Conservation (phyloP, 2,888 invertebrate species). For the Lymantria dispar region DNA sequence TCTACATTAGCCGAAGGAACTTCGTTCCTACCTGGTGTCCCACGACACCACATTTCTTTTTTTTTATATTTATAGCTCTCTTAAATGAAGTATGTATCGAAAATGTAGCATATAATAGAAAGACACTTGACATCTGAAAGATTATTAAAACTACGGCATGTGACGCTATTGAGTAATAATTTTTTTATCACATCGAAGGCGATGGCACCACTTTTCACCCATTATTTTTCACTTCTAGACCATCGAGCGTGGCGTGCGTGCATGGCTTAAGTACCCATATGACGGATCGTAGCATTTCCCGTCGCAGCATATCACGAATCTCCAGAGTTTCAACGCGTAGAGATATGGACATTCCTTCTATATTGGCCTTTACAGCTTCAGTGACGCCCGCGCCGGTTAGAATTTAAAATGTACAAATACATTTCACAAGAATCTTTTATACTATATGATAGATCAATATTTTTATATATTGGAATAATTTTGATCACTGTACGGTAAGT, state of each 20-base stretch:
- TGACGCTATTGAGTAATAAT: too few species aligned
- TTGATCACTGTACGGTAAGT: too few species aligned
- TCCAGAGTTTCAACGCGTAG: slow-evolving; percentile 68
- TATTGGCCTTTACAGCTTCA: slow-evolving; percentile 62
- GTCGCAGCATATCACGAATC: slow-evolving; percentile 32
- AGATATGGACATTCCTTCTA: slow-evolving; percentile 75
- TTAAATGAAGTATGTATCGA: too few species aligned
- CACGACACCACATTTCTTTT: too few species aligned
- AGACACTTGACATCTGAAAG: too few species aligned
- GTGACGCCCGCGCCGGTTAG: slow-evolving; percentile 49
- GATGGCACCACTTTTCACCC: too few species aligned
- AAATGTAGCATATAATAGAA: too few species aligned
- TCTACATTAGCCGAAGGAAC: too few species aligned
- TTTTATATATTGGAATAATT: not conserved
- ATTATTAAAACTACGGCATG: too few species aligned
- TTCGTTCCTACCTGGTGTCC: too few species aligned
- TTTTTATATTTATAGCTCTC: too few species aligned
- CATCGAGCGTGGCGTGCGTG: slow-evolving; percentile 50
- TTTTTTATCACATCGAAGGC: too few species aligned
- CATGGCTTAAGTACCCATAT: slow-evolving; percentile 61
- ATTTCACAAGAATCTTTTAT: not conserved
- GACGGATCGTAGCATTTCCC: slow-evolving; percentile 69
- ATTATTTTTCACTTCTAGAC: not conserved
- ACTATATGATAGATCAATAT: not conserved
- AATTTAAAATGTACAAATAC: not conserved